Base-by-base conservation (phyloP, 1,140 invertebrate genomes). In the Scylla paramamosain region DNA sequence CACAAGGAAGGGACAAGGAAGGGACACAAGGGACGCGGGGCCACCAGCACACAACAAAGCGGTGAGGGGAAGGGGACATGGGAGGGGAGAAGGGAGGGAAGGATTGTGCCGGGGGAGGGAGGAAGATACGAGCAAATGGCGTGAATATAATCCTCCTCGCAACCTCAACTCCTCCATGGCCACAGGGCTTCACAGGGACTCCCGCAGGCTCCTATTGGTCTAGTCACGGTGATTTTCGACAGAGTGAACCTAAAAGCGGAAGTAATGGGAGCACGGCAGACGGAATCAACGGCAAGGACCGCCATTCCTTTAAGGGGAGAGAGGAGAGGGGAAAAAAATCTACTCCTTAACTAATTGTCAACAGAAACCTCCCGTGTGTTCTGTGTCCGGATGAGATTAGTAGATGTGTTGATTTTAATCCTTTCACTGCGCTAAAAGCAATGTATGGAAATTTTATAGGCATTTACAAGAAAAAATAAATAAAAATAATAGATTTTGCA, bases 191-290 rank as follows among this genome's bases (percentile, higher is more conserved):
- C 67, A 77, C 4, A 77, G 67, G 67, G 20, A 7, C 67, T n/a
- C 25, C 88, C 25, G 31, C 7, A 39, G 88, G 39, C 88, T 48
- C 88, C 48, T 20, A 77, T 77, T n/a, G 67, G 67, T 77, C 67
- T 59, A 77, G 67, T 89, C 88, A 89, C 39, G 88, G 88, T 89
- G 88, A 46, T 89, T 89, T 89, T 39, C 31, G 32, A 20, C 88
- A 39, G 88, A 89, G 45, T 89, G 88, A 39, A 25, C 39, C 88
- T 89, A 46, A 89, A 89, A 89, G 88, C 32, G n/a, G 25, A 31
- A 31, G 31, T 89, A 89, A 89, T 89, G 88, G 88, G 45, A 14
- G 88, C 86, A n/a, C 10, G 32, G 48, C 86, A 28, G 88, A 89
- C 39, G 31, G 45, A 28, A 46, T 46, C 45, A 8, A 77, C 67